Evolutionary conservation across 2,888 invertebrate genomes (phyloP).

Genomic region (Epiperipatus broadwayi): DNA sequence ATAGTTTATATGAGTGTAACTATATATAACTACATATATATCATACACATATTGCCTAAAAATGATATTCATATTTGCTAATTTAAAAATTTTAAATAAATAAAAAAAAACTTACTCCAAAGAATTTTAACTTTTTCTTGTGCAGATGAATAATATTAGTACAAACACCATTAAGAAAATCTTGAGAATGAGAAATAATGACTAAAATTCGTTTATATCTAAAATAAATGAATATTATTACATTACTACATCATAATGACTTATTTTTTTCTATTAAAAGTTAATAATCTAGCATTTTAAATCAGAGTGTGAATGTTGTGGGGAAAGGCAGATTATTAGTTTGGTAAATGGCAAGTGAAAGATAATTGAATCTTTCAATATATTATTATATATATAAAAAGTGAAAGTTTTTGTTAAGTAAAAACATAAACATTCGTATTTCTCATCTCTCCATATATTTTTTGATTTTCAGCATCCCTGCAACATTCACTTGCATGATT

Average conservation of each 20-base stretch:
- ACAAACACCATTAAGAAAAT: slow-evolving; percentile 87
- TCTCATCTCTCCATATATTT: no score
- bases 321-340: not conserved
- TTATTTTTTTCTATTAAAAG: not conserved
- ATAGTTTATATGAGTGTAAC: not conserved
- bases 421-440: no score
- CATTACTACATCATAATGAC: not conserved
- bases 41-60: no score
- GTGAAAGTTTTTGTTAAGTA: no score
- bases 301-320: not conserved
- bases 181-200: slow-evolving; percentile 95
- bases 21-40: no score
- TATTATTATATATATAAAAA: no score
- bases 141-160: slow-evolving; percentile 84
- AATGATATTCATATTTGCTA: no score
- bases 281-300: slow-evolving; percentile 7
- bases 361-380: no score
- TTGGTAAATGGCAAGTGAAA: no score
- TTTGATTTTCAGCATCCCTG: no score
- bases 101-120: slow-evolving; percentile 45
- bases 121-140: slow-evolving; percentile 79
- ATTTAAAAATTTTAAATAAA: no score
- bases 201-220: slow-evolving; percentile 90
- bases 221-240: slow-evolving; percentile 15
- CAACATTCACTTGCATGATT: no score